A percentile compares a stretch with the other conserved stretches of the same genome.
Conservation (phyloP, 2,113 vertebrate genomes). For the Naja naja region DNA sequence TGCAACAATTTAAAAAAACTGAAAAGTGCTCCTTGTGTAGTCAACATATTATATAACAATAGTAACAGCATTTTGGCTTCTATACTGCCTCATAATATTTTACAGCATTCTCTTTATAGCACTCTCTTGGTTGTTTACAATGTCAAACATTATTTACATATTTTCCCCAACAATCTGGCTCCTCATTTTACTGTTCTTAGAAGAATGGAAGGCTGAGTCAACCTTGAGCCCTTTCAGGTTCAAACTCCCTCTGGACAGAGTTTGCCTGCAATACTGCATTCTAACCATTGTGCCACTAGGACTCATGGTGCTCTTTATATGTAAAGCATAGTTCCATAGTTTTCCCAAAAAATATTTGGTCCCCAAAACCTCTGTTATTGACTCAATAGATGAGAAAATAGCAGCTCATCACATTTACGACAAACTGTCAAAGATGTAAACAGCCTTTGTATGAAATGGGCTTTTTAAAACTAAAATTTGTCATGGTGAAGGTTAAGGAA, state of each 20-base stretch:
- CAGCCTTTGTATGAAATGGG: conserved; percentile 31
- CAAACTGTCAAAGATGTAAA: conserved; percentile 38
- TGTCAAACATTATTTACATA: not conserved
- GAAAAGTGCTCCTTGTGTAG: not conserved
- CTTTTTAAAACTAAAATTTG: conserved; percentile 50
- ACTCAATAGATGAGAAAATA: conserved; percentile 34
- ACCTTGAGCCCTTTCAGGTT: too few species aligned
- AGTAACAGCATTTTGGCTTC: not conserved
- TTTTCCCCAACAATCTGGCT: too few species aligned
- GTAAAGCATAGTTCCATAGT: not conserved
- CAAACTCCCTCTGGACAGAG: too few species aligned
- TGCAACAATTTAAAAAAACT: not conserved
- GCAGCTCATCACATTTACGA: conserved; percentile 28
- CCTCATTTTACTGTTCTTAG: too few species aligned
- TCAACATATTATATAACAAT: not conserved
- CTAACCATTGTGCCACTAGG: too few species aligned
- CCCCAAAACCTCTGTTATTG: conserved; percentile 42
- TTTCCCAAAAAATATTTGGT: conserved; percentile 35
- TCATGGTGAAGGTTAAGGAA: conserved; percentile 48
- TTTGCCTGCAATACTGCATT: too few species aligned
- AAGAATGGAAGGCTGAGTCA: too few species aligned
- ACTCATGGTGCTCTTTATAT: not conserved
- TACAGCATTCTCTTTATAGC: not conserved
- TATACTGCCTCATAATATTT: not conserved
- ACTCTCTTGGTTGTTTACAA: not conserved